These are phyloP conservation scores for Sphaerophoria rueppellii DNA, from an alignment of 2,888 invertebrate genomes.

Conservation along the genomic window DNA sequence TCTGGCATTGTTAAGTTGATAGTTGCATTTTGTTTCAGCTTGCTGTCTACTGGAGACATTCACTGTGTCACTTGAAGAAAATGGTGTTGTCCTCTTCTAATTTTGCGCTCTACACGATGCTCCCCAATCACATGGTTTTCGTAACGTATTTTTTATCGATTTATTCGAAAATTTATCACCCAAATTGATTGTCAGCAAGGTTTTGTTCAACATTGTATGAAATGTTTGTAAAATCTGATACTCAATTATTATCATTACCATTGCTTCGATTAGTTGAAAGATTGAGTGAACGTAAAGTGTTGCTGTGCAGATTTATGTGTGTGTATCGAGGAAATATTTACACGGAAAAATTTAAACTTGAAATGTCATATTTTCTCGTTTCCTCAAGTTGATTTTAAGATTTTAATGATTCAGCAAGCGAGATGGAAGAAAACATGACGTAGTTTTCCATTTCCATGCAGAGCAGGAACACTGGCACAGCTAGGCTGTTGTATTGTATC, in stretches of 20 bases:
- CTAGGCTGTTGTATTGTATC: too few relatives aligned
- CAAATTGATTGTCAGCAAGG: not conserved
- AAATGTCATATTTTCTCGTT: constrained; percentile 49
- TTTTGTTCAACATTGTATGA: not conserved
- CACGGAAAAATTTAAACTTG: constrained; percentile 52
- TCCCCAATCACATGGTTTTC: constrained; percentile 66
- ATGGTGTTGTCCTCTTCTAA: constrained; percentile 61
- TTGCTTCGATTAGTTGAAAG: too few relatives aligned
- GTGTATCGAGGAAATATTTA: not conserved
- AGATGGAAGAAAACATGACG: constrained; percentile 54
- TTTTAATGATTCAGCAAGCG: constrained; percentile 27
- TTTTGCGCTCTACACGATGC: constrained; percentile 63
- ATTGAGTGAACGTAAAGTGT: not conserved
- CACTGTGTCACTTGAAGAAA: constrained; percentile 29
- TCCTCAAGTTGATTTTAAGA: constrained; percentile 36
- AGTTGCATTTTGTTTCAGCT: constrained; percentile 62
- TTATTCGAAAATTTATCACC: not conserved
- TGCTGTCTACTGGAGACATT: constrained; percentile 15
- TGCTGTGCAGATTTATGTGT: constrained; percentile 24
- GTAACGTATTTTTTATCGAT: constrained; percentile 10
- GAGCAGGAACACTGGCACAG: too few relatives aligned
- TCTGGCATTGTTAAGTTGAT: constrained; percentile 59
- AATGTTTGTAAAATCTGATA: not conserved
- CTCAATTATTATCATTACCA: not conserved
- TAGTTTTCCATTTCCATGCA: constrained; percentile 43